Evolutionary conservation across 2,113 vertebrate species (phyloP).

Genomic region (Rhea americana): DNA sequence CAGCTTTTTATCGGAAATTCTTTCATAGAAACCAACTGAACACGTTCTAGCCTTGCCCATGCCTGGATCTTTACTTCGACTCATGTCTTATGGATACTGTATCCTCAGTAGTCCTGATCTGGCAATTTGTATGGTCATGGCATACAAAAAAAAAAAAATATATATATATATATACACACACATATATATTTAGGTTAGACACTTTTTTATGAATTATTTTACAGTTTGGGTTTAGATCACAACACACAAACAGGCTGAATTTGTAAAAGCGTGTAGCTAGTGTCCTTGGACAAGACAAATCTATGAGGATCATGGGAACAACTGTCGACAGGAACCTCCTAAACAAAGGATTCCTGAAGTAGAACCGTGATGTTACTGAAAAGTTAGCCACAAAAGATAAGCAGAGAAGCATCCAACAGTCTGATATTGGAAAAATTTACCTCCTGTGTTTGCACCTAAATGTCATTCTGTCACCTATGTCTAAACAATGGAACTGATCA

Average conservation of each 20-base stretch:
- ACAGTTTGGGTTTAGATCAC: background rate
- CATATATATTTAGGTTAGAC: too few relatives aligned
- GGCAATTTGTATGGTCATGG: background rate
- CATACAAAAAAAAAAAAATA: background rate
- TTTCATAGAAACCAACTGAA: background rate
- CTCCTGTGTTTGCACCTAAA: background rate
- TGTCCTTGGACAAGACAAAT: background rate
- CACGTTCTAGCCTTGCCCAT: background rate
- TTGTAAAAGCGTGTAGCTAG: background rate
- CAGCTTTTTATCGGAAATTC: background rate
- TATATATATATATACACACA: background rate
- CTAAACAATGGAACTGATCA: background rate
- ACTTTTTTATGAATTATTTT: background rate
- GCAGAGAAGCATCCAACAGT: background rate
- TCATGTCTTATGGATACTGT: background rate
- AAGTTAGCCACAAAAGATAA: background rate
- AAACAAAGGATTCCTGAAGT: background rate
- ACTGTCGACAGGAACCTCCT: background rate
- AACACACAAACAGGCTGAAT: background rate
- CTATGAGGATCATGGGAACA: background rate
- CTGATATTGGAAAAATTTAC: background rate
- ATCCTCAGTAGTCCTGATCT: background rate
- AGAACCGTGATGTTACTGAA: background rate
- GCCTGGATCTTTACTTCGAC: background rate
- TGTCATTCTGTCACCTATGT: background rate